Evolutionary conservation across 30 jellyfish, hydroid and myxozoan species (phyloP).

Genomic region (Cassiopea xamachana): DNA sequence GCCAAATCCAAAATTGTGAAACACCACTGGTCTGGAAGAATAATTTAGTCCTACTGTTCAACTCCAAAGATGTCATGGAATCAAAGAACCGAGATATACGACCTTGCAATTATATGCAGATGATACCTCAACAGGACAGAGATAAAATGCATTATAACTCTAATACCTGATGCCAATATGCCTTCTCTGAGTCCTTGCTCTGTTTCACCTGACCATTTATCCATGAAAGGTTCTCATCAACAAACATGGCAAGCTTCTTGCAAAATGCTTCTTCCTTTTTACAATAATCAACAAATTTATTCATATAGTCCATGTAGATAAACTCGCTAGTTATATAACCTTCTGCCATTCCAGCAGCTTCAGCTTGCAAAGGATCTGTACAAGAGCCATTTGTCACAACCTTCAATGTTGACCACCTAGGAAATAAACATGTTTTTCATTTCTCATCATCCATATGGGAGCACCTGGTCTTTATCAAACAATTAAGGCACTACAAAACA

Average conservation of each 20-base stretch:
- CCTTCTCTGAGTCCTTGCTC: constrained; percentile 25
- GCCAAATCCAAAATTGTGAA: too few relatives aligned
- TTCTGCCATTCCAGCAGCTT: constrained; percentile 99
- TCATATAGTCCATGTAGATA: constrained; percentile 77
- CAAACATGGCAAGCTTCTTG: constrained; percentile 53
- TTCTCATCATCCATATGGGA: too few relatives aligned
- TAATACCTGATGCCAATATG: constrained; percentile 86
- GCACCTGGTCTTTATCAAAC: too few relatives aligned
- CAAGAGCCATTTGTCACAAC: constrained; percentile 78
- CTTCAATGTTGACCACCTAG: constrained; percentile 85
- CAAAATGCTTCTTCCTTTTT: constrained; percentile 70
- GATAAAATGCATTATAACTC: not conserved
- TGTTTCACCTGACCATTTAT: constrained; percentile 33
- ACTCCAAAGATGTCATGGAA: too few relatives aligned
- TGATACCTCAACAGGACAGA: not conserved
- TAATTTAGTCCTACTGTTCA: too few relatives aligned
- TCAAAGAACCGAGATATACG: too few relatives aligned
- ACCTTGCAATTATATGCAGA: too few relatives aligned
- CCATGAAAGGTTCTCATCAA: constrained; percentile 73
- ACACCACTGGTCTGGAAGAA: too few relatives aligned
- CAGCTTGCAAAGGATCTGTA: constrained; percentile 84
- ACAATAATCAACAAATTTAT: constrained; percentile 75
- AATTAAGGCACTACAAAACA: too few relatives aligned
- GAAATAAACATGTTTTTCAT: too few relatives aligned
- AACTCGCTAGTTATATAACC: constrained; percentile 90